Evolutionary conservation across 2,797 vertebrate genomes (phyloP).

Genomic region (Spondyliosoma cantharus): DNA sequence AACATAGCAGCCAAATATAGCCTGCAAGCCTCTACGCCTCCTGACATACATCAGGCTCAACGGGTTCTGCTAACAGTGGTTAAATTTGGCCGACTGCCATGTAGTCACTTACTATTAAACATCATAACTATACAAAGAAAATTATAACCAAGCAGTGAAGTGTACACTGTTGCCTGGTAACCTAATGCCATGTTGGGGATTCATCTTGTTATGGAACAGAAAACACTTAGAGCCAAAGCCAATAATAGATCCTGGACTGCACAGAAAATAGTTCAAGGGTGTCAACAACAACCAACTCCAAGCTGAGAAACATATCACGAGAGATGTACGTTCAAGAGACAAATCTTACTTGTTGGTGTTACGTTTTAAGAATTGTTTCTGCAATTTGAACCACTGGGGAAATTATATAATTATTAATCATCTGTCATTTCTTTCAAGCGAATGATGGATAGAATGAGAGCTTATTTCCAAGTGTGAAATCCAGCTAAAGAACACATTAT

Average conservation of each 20-base stretch:
- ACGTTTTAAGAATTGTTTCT: slow-evolving; percentile 32
- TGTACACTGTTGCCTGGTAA: slow-evolving; percentile 81
- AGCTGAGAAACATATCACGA: slow-evolving; percentile 45
- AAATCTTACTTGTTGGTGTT: slow-evolving; percentile 16
- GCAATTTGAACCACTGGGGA: slow-evolving; percentile 32
- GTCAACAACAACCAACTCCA: slow-evolving; percentile 61
- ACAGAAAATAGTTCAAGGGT: slow-evolving; percentile 69
- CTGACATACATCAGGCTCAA: slow-evolving; percentile 75
- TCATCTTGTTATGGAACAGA: slow-evolving; percentile 79
- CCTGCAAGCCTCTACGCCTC: slow-evolving; percentile 62
- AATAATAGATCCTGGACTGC: slow-evolving; percentile 74
- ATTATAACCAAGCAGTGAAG: slow-evolving; percentile 71
- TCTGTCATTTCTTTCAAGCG: slow-evolving; percentile 55
- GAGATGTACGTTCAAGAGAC: slow-evolving; percentile 33
- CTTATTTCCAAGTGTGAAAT: slow-evolving; percentile 69
- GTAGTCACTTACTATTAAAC: slow-evolving; percentile 79
- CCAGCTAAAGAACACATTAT: slow-evolving; percentile 58
- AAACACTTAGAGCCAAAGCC: slow-evolving; percentile 76
- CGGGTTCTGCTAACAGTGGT: slow-evolving; percentile 67
- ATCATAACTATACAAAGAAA: slow-evolving; percentile 78
- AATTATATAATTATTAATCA: slow-evolving; percentile 67
- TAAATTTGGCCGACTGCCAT: slow-evolving; percentile 78
- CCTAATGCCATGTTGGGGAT: slow-evolving; percentile 78
- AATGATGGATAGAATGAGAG: slow-evolving; percentile 57
- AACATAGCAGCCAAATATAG: slow-evolving; percentile 82